A percentile compares a stretch with the other conserved stretches of the same genome.
Conservation (phyloP, 2,113 vertebrate genomes). For the Limnothrissa miodon region DNA sequence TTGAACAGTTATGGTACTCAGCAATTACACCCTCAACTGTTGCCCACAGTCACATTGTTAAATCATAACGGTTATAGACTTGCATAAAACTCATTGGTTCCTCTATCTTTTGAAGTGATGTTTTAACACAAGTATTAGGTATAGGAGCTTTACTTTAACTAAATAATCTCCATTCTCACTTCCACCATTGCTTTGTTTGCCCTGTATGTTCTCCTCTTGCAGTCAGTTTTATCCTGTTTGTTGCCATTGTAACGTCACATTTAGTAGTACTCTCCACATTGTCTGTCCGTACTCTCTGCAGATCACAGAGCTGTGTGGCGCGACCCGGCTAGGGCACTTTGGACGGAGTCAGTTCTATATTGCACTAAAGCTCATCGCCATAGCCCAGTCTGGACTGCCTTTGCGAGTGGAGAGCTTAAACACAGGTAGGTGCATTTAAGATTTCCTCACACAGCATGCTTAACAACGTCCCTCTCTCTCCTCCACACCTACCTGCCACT, state of each 20-base stretch:
- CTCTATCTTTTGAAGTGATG: background rate
- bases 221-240: background rate
- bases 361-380: slow-evolving; percentile 94
- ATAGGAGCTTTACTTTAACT: background rate
- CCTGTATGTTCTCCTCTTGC: background rate
- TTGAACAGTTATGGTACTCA: background rate
- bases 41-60: background rate
- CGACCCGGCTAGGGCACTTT: slow-evolving; percentile 94
- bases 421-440: slow-evolving; percentile 76
- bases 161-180: background rate
- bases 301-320: slow-evolving; percentile 96
- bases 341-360: slow-evolving; percentile 99
- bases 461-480: background rate
- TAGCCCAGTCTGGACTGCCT: slow-evolving; percentile 93
- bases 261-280: background rate
- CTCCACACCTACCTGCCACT: background rate
- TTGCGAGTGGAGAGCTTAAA: slow-evolving; percentile 95
- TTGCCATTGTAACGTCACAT: background rate
- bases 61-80: background rate
- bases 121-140: background rate
- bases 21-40: background rate
- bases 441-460: too few species aligned
- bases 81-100: background rate
- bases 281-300: slow-evolving; percentile 42
- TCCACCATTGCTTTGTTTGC: background rate